Evolutionary conservation across 2,113 vertebrate genomes (phyloP).

Genomic region (Mustela lutreola): DNA sequence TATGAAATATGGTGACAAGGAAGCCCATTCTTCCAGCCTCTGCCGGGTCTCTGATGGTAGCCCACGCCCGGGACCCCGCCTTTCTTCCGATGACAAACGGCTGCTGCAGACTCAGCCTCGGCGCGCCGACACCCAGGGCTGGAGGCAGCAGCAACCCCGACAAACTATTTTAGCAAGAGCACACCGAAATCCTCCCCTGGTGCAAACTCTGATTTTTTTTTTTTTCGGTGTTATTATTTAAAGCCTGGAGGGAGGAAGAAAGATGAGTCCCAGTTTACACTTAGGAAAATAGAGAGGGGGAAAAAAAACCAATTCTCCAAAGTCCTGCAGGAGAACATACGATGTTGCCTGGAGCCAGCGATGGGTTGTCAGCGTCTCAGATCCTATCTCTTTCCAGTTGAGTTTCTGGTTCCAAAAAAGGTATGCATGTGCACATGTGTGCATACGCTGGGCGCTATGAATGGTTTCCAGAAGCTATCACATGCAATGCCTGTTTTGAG

Average conservation of each 20-base stretch:
- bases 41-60: conserved; percentile 51
- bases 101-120: background rate
- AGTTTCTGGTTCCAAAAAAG: background rate
- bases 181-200: background rate
- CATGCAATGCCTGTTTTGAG: background rate
- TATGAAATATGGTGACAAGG: conserved; percentile 23
- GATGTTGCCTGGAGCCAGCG: too few relatives aligned
- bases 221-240: background rate
- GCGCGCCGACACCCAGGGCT: background rate
- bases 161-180: background rate
- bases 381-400: background rate
- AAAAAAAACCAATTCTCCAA: background rate
- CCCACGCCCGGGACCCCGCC: background rate
- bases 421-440: too few relatives aligned
- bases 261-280: too few relatives aligned
- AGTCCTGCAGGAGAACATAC: background rate
- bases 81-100: conserved; percentile 42
- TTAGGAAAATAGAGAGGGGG: background rate
- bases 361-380: background rate
- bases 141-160: background rate
- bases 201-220: background rate
- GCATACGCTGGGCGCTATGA: background rate
- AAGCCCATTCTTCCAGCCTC: conserved; percentile 64
- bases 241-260: background rate
- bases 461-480: background rate